Evolutionary conservation across 2,113 vertebrate genomes (phyloP).

Genomic region (Perca fluviatilis): DNA sequence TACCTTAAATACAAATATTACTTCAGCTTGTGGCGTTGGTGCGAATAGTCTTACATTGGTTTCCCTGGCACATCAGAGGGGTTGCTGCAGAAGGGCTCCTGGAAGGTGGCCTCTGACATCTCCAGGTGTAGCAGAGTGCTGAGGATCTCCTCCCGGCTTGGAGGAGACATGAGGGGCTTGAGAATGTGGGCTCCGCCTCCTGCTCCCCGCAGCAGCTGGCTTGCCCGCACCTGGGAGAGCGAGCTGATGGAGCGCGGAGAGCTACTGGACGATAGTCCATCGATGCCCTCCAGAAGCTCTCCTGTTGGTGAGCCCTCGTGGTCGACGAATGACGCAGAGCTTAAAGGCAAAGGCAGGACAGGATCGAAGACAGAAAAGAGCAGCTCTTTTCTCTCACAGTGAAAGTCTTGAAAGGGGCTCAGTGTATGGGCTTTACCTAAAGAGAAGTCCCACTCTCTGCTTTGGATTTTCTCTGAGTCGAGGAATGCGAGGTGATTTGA

Average conservation of each 20-base stretch:
- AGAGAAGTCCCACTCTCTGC: constrained; percentile 84
- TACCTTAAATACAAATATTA: neutral
- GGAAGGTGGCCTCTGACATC: constrained; percentile 93
- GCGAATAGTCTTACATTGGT: constrained; percentile 87
- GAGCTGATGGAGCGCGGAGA: constrained; percentile 95
- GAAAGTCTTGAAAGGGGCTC: constrained; percentile 92
- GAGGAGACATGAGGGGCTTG: constrained; percentile 98
- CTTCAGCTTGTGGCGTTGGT: neutral
- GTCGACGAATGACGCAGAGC: constrained; percentile 88
- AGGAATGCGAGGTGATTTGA: constrained; percentile 81
- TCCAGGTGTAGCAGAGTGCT: constrained; percentile 92
- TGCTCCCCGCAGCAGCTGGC: constrained; percentile 87
- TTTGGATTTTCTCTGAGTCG: constrained; percentile 85
- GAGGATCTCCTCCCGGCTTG: constrained; percentile 96
- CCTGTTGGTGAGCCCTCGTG: constrained; percentile 90
- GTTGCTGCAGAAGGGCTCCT: constrained; percentile 97
- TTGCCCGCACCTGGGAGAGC: constrained; percentile 91
- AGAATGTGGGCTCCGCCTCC: constrained; percentile 88
- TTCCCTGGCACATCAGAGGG: constrained; percentile 95
- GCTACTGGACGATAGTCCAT: constrained; percentile 91
- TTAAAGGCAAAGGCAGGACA: constrained; percentile 85
- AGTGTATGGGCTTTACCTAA: constrained; percentile 85
- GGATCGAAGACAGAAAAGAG: constrained; percentile 84
- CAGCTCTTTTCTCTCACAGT: constrained; percentile 90
- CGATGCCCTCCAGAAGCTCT: constrained; percentile 89